Evolutionary conservation across 37 sponge, comb jelly and placozoan species (phyloP).

Genomic region (Hexactinellida sp.): DNA sequence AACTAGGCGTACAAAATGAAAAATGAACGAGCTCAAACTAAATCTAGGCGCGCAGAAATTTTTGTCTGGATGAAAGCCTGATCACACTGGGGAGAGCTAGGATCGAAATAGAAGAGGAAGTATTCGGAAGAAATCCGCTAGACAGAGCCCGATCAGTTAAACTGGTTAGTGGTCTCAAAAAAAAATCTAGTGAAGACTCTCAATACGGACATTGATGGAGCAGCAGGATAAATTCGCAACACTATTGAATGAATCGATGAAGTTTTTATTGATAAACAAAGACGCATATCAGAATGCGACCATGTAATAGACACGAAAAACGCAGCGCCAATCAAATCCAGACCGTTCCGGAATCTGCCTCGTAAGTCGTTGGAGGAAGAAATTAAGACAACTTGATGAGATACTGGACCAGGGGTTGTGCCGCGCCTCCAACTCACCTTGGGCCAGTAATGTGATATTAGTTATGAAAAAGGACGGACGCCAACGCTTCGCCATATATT

Average conservation of each 20-base stretch:
- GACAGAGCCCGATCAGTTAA: not conserved
- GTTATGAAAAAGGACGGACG: slow-evolving; percentile 19
- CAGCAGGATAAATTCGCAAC: not conserved
- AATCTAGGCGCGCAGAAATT: too few relatives aligned
- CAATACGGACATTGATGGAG: too few relatives aligned
- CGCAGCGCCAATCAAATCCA: not conserved
- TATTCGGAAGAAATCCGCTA: not conserved
- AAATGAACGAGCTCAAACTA: too few relatives aligned
- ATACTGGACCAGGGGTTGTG: slow-evolving; percentile 14
- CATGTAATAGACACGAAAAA: slow-evolving; percentile 20
- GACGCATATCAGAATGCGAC: not conserved
- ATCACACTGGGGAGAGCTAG: not conserved
- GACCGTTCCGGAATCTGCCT: not conserved
- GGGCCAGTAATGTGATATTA: slow-evolving; percentile 17
- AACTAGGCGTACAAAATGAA: too few relatives aligned
- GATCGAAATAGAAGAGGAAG: not conserved
- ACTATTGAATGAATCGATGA: not conserved
- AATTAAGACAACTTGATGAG: not conserved
- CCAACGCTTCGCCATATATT: not conserved
- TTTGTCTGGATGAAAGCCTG: too few relatives aligned
- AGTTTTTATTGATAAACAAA: not conserved
- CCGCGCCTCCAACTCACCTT: slow-evolving; percentile 5
- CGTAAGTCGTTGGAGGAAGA: not conserved
- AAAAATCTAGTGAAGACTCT: too few relatives aligned
- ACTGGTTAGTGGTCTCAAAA: not conserved